Evolutionary conservation across 2,888 invertebrate species (phyloP), one percentile per base, ranked within the genome.

Genomic region (Trachelus tabidus): DNA sequence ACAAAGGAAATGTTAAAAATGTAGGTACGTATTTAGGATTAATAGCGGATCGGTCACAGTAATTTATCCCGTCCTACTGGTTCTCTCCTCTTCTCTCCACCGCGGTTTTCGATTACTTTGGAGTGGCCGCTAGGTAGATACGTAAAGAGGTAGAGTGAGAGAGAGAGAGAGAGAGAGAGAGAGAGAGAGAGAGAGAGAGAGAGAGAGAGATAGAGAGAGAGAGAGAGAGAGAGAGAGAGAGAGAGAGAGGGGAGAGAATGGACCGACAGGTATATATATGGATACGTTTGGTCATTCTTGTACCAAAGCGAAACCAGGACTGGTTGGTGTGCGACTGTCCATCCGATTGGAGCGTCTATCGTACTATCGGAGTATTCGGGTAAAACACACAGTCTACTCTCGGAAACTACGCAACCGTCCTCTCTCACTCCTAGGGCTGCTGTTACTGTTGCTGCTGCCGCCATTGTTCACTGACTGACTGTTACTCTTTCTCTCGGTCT

Each of bases 91-190:
- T 35, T n/a, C 30, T 35, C 75, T 37, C 37, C 75, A 37, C 34
- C 79, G 79, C 77, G 82, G 84, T 87, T 88, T 89, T 90, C 86
- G 86, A 88, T 90, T 88, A 89, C 86, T 85, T 83, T 86, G 80
- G 84, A 89, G 84, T 86, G 82, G 80, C 78, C 75, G 23, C 56
- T 56, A 56, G 56, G 56, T 56, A 23, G 56, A 15, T 56, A 56
- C 56, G 56, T 56, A 56, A 56, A 56, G 56, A 56, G 40, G 15
- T 1, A 33, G 33, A 3, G 33, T 2, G 33, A 3, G 12, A 12
- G 37, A 1, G 35, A 35, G 1, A 3, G 35, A 35, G 12, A 12
- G 1, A 11, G 35, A 12, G 34, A 34, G 34, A 34, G 34, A 9
- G 34, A 34, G 33, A 33, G 33, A 3, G 33, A 33, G 33, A 3